These are phyloP conservation scores for Sesamia nonagrioides DNA, from an alignment of 1,140 invertebrate species.

Conservation along the genomic window DNA sequence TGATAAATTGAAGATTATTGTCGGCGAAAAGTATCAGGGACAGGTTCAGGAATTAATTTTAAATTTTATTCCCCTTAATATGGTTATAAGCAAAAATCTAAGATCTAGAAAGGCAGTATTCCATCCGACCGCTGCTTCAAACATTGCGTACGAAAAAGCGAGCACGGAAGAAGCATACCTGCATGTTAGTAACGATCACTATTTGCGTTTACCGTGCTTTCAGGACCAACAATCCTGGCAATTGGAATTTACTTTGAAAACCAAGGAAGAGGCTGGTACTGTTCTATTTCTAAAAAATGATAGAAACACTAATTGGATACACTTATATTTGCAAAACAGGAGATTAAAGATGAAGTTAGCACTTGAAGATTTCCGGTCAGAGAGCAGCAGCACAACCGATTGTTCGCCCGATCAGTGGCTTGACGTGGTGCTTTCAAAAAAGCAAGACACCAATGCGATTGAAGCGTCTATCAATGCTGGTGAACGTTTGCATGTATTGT, in stretches of 20 bases:
- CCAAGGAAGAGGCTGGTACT: slow-evolving; percentile 69
- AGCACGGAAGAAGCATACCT: slow-evolving; percentile 75
- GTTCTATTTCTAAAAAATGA: slow-evolving; percentile 69
- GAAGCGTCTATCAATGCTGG: slow-evolving; percentile 72
- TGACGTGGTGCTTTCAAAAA: slow-evolving; percentile 70
- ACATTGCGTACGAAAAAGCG: slow-evolving; percentile 76
- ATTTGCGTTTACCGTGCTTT: slow-evolving; percentile 77
- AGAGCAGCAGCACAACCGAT: slow-evolving; percentile 70
- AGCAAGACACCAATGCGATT: slow-evolving; percentile 68
- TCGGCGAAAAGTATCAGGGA: slow-evolving; percentile 77
- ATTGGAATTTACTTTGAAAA: slow-evolving; percentile 75
- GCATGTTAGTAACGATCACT: slow-evolving; percentile 68
- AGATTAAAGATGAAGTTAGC: slow-evolving; percentile 73
- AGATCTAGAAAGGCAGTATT: slow-evolving; percentile 57
- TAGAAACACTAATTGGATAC: slow-evolving; percentile 67
- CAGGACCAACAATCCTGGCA: slow-evolving; percentile 69
- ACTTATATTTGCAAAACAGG: slow-evolving; percentile 69
- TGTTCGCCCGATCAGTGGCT: slow-evolving; percentile 74
- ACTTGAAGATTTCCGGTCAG: slow-evolving; percentile 63
- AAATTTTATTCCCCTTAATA: slow-evolving; percentile 76
- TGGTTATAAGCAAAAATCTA: slow-evolving; percentile 60
- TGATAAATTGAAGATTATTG: slow-evolving; percentile 67
- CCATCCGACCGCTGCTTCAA: slow-evolving; percentile 65
- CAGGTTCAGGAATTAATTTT: slow-evolving; percentile 78
- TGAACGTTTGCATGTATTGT: slow-evolving; percentile 72